A percentile compares a stretch with the other conserved stretches of the same genome.
Evolutionary conservation across 2,888 invertebrate species (phyloP).

Genomic region (Argyresthia albistria): DNA sequence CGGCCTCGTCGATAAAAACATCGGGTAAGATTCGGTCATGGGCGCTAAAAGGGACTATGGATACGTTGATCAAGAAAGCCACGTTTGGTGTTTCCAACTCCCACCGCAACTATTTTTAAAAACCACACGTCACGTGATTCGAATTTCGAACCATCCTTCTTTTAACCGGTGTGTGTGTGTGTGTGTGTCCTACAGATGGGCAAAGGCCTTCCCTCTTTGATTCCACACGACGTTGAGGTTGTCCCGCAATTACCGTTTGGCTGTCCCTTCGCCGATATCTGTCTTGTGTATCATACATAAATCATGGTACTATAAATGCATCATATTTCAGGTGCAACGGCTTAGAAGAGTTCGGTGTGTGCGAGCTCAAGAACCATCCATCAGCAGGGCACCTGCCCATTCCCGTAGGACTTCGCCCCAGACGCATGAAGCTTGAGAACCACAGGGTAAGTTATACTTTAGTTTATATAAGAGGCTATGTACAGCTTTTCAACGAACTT

Average conservation of each 20-base stretch:
- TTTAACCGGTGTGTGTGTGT: too few relatives aligned
- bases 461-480: too few relatives aligned
- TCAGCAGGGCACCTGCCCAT: background rate
- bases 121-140: too few relatives aligned
- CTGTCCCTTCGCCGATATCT: background rate
- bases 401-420: background rate
- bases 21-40: conserved; percentile 12
- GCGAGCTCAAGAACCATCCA: background rate
- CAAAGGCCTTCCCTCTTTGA: too few relatives aligned
- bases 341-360: background rate
- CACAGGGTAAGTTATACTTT: background rate
- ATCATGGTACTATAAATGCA: background rate
- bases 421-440: background rate
- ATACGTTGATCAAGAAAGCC: too few relatives aligned
- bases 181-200: too few relatives aligned
- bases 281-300: background rate
- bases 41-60: background rate
- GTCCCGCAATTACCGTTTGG: background rate
- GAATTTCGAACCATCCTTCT: too few relatives aligned
- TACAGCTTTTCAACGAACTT: too few relatives aligned
- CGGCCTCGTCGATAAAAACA: conserved; percentile 16
- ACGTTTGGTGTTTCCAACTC: too few relatives aligned
- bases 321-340: background rate
- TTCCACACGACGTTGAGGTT: too few relatives aligned
- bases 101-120: too few relatives aligned